Percentiles rank a stretch among this genome's conserved stretches.
phyloP scores from a whole-genome alignment of 1,140 invertebrate species.

The Eupristina koningsbergeri region DNA sequence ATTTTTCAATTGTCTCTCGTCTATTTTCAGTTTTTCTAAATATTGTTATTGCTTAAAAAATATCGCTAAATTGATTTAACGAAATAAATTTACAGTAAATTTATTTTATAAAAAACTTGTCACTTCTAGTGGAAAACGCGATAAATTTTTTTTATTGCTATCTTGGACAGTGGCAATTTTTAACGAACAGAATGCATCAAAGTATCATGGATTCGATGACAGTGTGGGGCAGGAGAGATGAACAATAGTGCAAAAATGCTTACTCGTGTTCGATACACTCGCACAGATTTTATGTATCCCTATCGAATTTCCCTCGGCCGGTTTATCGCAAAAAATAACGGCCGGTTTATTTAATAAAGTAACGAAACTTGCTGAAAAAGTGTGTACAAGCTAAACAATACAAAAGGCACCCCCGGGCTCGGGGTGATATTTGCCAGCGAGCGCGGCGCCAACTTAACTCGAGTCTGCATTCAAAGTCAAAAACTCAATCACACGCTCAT shows the following conservation, averaged over 20 bases:
- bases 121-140: too few relatives aligned
- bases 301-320: not conserved
- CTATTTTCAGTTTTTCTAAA: too few relatives aligned
- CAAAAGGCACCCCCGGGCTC: constrained; percentile 1
- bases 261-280: not conserved
- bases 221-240: not conserved
- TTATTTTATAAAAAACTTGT: too few relatives aligned
- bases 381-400: not conserved
- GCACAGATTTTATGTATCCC: not conserved
- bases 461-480: constrained; percentile 48
- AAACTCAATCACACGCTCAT: constrained; percentile 53
- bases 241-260: not conserved
- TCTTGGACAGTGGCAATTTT: too few relatives aligned
- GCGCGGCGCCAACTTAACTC: constrained; percentile 17
- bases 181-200: too few relatives aligned
- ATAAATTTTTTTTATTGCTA: too few relatives aligned
- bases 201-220: too few relatives aligned
- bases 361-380: not conserved
- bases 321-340: not conserved
- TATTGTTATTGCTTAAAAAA: too few relatives aligned
- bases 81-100: too few relatives aligned
- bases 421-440: constrained; percentile 26
- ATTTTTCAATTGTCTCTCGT: too few relatives aligned
- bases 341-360: not conserved
- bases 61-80: too few relatives aligned